Percentiles rank a stretch among this genome's conserved stretches.
Evolutionary conservation across 1,140 invertebrate genomes (phyloP).

Genomic region (Carposina sasakii): DNA sequence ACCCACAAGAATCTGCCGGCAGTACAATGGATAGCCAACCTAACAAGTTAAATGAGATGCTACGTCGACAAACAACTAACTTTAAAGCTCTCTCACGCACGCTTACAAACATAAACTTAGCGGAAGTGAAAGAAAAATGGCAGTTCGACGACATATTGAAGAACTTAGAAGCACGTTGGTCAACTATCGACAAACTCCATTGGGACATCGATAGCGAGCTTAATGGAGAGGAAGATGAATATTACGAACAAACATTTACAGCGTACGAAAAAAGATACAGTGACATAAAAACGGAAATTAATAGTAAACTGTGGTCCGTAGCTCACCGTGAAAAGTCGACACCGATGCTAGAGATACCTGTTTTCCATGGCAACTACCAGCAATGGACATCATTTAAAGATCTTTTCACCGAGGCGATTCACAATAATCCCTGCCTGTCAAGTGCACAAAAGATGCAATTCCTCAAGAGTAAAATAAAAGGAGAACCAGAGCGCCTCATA

Average conservation of each 20-base stretch:
- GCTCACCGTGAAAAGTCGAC: conserved; percentile 1
- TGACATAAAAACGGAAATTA: neutral
- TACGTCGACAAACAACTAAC: neutral
- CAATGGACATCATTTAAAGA: conserved; percentile 1
- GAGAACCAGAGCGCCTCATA: conserved; percentile 1
- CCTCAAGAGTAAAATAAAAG: conserved; percentile 1
- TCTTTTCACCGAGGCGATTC: neutral
- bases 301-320: neutral
- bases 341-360: neutral
- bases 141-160: neutral
- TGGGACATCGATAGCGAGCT: neutral
- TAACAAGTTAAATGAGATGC: too few relatives aligned
- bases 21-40: too few relatives aligned
- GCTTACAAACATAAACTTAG: neutral
- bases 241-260: neutral
- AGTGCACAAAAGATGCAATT: conserved; percentile 1
- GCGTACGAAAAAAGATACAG: neutral
- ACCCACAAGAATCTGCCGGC: too few relatives aligned
- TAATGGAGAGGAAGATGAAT: neutral
- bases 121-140: neutral
- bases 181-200: neutral
- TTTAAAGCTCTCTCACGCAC: neutral
- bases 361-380: neutral
- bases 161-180: neutral
- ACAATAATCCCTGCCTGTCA: conserved; percentile 1